These are phyloP conservation scores for Carposina sasakii DNA, from an alignment of 1,140 invertebrate genomes.

Conservation along the genomic window DNA sequence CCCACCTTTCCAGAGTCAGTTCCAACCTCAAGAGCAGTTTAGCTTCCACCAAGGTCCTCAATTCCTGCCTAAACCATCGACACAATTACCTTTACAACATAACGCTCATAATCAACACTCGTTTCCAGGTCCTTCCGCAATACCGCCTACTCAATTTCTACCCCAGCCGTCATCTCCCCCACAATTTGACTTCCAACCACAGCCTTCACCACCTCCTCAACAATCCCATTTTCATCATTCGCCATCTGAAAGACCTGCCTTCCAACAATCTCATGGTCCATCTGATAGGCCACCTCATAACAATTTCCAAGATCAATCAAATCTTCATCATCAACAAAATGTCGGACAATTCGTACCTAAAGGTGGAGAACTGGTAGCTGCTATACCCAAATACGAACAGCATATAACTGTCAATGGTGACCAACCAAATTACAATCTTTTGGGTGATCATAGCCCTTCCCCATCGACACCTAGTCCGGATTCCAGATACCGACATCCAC, in stretches of 20 bases:
- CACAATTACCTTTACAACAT: slow-evolving; percentile 32
- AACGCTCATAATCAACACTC: slow-evolving; percentile 35
- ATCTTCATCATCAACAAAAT: slow-evolving; percentile 49
- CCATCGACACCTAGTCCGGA: slow-evolving; percentile 33
- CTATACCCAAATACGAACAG: slow-evolving; percentile 83
- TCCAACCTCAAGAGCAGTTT: slow-evolving; percentile 55
- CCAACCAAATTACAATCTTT: slow-evolving; percentile 38
- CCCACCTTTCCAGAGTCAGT: slow-evolving; percentile 48
- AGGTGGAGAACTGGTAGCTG: slow-evolving; percentile 79
- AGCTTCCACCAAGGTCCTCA: slow-evolving; percentile 59
- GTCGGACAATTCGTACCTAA: slow-evolving; percentile 71
- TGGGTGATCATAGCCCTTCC: slow-evolving; percentile 32
- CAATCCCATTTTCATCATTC: slow-evolving; percentile 1
- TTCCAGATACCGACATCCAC: slow-evolving; percentile 36
- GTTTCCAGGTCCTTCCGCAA: slow-evolving; percentile 47
- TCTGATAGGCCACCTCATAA: slow-evolving; percentile 46
- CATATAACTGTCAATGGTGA: slow-evolving; percentile 75
- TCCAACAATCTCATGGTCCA: slow-evolving; percentile 34
- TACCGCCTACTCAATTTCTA: slow-evolving; percentile 51
- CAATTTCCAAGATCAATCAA: slow-evolving; percentile 35
- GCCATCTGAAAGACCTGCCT: slow-evolving; percentile 38
- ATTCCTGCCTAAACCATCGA: slow-evolving; percentile 37
- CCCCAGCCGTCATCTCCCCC: slow-evolving; percentile 62
- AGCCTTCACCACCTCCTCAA: slow-evolving; percentile 43
- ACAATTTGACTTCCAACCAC: slow-evolving; percentile 53